phyloP scores from a whole-genome alignment of 2,888 invertebrate genomes.

The Tenthredo notha region DNA sequence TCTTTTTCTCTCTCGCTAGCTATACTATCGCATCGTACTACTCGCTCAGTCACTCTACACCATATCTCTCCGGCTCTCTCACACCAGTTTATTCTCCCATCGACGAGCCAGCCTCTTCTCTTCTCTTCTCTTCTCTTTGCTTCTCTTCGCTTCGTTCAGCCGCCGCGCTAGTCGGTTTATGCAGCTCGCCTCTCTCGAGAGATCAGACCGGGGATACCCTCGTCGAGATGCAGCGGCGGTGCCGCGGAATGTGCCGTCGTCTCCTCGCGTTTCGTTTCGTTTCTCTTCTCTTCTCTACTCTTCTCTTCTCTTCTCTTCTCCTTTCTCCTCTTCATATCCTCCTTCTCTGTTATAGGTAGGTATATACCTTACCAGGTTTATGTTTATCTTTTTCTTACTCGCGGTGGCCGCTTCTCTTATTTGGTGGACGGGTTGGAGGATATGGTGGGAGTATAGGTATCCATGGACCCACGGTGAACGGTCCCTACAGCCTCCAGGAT shows the following conservation, averaged over 20 bases:
- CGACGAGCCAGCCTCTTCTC: not conserved
- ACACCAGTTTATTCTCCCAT: not conserved
- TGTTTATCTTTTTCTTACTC: slow-evolving; percentile 25
- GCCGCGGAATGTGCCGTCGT: slow-evolving; percentile 64
- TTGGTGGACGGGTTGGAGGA: slow-evolving; percentile 13
- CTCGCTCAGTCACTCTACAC: not conserved
- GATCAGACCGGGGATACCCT: slow-evolving; percentile 61
- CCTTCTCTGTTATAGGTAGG: slow-evolving; percentile 67
- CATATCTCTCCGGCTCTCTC: not conserved
- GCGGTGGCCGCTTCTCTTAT: slow-evolving; percentile 69
- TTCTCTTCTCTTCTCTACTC: not conserved
- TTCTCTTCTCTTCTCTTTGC: not conserved
- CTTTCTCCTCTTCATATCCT: slow-evolving; percentile 46
- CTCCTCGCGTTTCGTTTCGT: slow-evolving; percentile 53
- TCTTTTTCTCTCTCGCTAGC: not conserved
- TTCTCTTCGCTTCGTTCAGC: slow-evolving; percentile 16
- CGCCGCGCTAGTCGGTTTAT: slow-evolving; percentile 27
- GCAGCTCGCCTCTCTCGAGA: slow-evolving; percentile 54
- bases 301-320: not conserved
- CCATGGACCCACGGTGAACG: slow-evolving; percentile 15
- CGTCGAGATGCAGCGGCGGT: not conserved
- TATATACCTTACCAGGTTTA: not conserved
- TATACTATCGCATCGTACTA: not conserved
- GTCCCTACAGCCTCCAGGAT: slow-evolving; percentile 32
- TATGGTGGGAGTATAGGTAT: slow-evolving; percentile 40